Base-by-base conservation (phyloP, 1,140 invertebrate genomes). In the Ceratina australensis region DNA sequence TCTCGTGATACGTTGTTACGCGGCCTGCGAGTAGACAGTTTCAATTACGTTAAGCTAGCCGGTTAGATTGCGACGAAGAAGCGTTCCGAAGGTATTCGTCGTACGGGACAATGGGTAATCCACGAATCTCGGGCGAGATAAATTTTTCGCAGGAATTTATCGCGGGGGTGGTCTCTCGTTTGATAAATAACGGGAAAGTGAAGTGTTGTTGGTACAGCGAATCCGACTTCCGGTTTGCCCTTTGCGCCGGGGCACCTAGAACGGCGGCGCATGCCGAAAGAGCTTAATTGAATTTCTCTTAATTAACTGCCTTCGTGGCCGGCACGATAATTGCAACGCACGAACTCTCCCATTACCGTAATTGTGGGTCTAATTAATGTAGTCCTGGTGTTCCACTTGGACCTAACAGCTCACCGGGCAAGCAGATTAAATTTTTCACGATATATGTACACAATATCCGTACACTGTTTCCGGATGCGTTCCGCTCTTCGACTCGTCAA, bases 201-300 rank as follows among this genome's bases (percentile, higher is more conserved):
- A 42, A 42, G 3, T 33, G 33, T 10, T 10, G 33, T 22, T 24
- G 22, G 10, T 78, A 68, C 69, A 68, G 63, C 60, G 33, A 12
- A 10, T 5, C 2, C n/a, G 63, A 54, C 63, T 59, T 13, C 12
- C 12, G 42, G n/a, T n/a, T n/a, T 22, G 16, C 10, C 63, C 26
- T 69, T 69, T 57, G 42, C 52, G 33, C 33, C n/a, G n/a, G 33
- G 42, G 3, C 49, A n/a, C 24, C 26, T 22, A 10, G 52, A 72
- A 18, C 59, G 22, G 33, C 26, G 52, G 18, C 49, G 26, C 63
- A 50, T 47, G 72, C 72, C 66, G 72, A 86, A 85, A 85, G 81
- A 76, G 84, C 81, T 85, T 86, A 86, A 86, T 86, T 86, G 84
- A 86, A 86, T 86, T 86, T 86, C 81, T 83, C 83, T 85, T 86